Percentiles rank a stretch among this genome's conserved stretches.
These are phyloP conservation scores for Lasioglossum marginatum DNA, from an alignment of 2,888 invertebrate genomes.

Conservation along the genomic window DNA sequence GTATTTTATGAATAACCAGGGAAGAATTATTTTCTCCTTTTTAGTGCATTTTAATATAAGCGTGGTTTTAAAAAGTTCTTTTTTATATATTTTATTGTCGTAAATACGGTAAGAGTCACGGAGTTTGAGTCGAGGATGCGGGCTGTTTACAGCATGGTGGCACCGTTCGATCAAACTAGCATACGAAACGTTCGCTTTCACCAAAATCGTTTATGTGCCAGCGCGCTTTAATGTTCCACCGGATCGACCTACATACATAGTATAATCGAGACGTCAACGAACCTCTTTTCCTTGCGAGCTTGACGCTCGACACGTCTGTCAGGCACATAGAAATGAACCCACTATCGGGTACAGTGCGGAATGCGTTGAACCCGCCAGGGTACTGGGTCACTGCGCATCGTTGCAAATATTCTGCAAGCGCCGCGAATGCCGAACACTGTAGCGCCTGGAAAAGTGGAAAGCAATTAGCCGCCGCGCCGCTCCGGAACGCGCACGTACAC, in stretches of 20 bases:
- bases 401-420: slow-evolving; percentile 18
- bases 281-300: neutral
- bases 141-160: neutral
- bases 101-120: neutral
- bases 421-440: slow-evolving; percentile 33
- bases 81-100: neutral
- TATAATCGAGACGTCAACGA: slow-evolving; percentile 4
- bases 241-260: slow-evolving; percentile 5
- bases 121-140: neutral
- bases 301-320: neutral
- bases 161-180: neutral
- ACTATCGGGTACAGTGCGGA: neutral
- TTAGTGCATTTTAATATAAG: too few relatives aligned
- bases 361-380: slow-evolving; percentile 14
- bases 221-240: neutral
- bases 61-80: too few relatives aligned
- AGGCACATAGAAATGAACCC: neutral
- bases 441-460: slow-evolving; percentile 20
- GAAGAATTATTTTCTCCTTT: too few relatives aligned
- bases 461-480: slow-evolving; percentile 40
- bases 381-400: slow-evolving; percentile 39
- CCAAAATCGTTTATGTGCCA: neutral
- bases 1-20: too few relatives aligned
- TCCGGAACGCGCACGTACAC: slow-evolving; percentile 14
- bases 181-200: neutral